Evolutionary conservation across 1,140 invertebrate species (phyloP).

Genomic region (Xylocopa sonorina): DNA sequence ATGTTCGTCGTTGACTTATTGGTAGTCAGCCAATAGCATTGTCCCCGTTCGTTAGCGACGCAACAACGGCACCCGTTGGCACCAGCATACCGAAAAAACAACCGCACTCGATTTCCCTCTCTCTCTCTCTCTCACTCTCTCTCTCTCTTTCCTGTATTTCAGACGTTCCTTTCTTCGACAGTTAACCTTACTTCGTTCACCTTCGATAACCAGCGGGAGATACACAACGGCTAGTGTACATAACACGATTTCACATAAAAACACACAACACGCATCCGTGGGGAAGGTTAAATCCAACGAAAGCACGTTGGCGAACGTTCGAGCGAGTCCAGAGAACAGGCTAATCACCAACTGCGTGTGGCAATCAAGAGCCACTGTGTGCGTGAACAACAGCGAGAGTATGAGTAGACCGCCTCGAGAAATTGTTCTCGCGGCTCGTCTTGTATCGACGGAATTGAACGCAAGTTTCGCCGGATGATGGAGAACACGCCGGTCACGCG

Average conservation of each 20-base stretch:
- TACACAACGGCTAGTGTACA: background rate
- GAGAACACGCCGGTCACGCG: conserved; percentile 24
- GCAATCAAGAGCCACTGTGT: background rate
- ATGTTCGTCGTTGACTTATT: conserved; percentile 45
- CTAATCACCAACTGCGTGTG: background rate
- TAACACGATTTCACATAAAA: conserved; percentile 11
- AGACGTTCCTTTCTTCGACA: background rate
- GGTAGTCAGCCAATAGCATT: conserved; percentile 51
- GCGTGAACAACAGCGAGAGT: background rate
- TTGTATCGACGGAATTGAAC: conserved; percentile 3
- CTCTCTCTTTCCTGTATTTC: background rate
- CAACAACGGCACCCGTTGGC: conserved; percentile 22
- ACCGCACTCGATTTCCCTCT: conserved; percentile 7
- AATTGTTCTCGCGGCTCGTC: conserved; percentile 8
- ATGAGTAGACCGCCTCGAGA: background rate
- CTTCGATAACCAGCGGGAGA: background rate
- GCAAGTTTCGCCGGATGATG: background rate
- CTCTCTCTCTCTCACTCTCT: background rate
- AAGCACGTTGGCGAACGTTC: conserved; percentile 28
- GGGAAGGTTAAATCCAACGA: background rate
- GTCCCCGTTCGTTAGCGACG: conserved; percentile 45
- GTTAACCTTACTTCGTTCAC: background rate
- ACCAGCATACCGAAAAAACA: conserved; percentile 40
- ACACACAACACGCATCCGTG: background rate
- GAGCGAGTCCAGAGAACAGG: background rate